A percentile compares a stretch with the other conserved stretches of the same genome.
phyloP scores from a whole-genome alignment of 2,113 vertebrate genomes.

The Chrysemys picta region DNA sequence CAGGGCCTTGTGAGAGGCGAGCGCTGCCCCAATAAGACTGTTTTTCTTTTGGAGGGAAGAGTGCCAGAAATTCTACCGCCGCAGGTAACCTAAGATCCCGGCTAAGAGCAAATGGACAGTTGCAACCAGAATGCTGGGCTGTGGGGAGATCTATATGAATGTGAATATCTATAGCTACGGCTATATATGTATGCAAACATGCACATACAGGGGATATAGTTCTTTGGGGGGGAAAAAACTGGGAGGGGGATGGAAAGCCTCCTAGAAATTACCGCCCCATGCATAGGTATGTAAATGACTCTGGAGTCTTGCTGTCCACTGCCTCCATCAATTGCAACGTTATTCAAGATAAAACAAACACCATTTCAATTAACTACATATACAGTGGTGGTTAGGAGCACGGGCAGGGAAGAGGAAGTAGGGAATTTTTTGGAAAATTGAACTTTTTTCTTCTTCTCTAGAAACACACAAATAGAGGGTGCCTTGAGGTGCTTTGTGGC shows the following conservation, averaged over 20 bases:
- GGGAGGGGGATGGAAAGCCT: constrained; percentile 21
- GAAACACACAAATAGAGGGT: constrained; percentile 53
- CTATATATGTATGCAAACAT: constrained; percentile 47
- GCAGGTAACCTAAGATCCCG: constrained; percentile 77
- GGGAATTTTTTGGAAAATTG: constrained; percentile 60
- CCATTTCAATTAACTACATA: constrained; percentile 67
- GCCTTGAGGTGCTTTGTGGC: constrained; percentile 40
- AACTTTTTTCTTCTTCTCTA: constrained; percentile 50
- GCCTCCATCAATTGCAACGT: constrained; percentile 65
- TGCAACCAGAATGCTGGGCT: constrained; percentile 66
- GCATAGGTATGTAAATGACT: constrained; percentile 75
- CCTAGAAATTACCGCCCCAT: constrained; percentile 56
- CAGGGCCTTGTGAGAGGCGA: constrained; percentile 79
- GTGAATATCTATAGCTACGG: constrained; percentile 22
- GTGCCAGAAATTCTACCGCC: constrained; percentile 78
- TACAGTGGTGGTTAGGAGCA: constrained; percentile 55
- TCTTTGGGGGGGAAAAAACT: neutral
- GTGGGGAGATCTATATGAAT: constrained; percentile 66
- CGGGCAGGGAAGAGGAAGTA: constrained; percentile 64
- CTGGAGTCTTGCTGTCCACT: constrained; percentile 71
- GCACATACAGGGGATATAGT: constrained; percentile 55
- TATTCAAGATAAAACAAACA: constrained; percentile 77
- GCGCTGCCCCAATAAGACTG: constrained; percentile 73
- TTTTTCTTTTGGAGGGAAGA: constrained; percentile 82
- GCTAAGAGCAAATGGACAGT: constrained; percentile 75